Evolutionary conservation across 2,888 invertebrate genomes (phyloP).

Genomic region (Noctuana brunneofusca): DNA sequence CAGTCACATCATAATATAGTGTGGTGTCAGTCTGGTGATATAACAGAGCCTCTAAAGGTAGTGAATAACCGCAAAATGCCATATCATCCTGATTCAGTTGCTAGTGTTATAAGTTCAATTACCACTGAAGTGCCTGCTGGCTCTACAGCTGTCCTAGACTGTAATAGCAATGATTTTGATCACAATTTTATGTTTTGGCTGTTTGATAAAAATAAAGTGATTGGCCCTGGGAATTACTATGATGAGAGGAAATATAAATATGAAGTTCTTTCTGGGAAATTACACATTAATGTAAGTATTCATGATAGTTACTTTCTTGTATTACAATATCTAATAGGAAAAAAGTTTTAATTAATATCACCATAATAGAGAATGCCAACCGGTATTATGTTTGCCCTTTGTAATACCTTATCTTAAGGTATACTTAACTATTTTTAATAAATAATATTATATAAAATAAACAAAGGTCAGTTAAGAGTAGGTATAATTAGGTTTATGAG

Average conservation of each 20-base stretch:
- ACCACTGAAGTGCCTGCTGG: constrained; percentile 83
- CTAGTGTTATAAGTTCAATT: constrained; percentile 57
- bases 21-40: constrained; percentile 52
- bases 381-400: too few relatives aligned
- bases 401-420: too few relatives aligned
- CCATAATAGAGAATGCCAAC: too few relatives aligned
- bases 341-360: too few relatives aligned
- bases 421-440: too few relatives aligned
- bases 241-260: constrained; percentile 86
- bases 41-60: constrained; percentile 48
- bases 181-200: constrained; percentile 88
- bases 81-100: constrained; percentile 45
- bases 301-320: not conserved
- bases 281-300: constrained; percentile 85
- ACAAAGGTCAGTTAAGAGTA: too few relatives aligned
- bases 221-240: constrained; percentile 85
- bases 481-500: too few relatives aligned
- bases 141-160: constrained; percentile 82
- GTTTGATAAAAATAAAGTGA: constrained; percentile 79
- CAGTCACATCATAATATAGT: constrained; percentile 55
- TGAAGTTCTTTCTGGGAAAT: constrained; percentile 86
- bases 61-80: constrained; percentile 46
- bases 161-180: constrained; percentile 84
- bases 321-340: too few relatives aligned
- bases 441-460: too few relatives aligned